Percentiles rank a stretch among this genome's conserved stretches.
These are phyloP conservation scores for Etheostoma perlongum DNA, from an alignment of 2,797 vertebrate species.

Conservation along the genomic window DNA sequence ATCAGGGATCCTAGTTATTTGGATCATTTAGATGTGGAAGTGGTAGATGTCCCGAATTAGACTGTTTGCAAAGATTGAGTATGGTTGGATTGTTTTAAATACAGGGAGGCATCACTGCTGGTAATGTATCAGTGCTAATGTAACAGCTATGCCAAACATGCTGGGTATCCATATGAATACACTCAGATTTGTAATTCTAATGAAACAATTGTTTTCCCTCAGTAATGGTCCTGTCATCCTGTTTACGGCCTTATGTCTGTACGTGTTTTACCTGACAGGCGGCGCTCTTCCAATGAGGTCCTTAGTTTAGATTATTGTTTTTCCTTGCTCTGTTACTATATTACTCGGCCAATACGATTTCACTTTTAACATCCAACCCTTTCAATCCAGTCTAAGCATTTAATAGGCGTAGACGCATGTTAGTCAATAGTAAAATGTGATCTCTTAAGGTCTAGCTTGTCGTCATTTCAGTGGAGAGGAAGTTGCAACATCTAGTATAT, in stretches of 20 bases:
- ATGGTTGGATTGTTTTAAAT: slow-evolving; percentile 47
- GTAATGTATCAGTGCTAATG: slow-evolving; percentile 51
- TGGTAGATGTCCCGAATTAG: slow-evolving; percentile 28
- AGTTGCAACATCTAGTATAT: slow-evolving; percentile 33
- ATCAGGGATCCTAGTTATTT: neutral
- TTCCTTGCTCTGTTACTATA: slow-evolving; percentile 10
- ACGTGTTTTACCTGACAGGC: neutral
- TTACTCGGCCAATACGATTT: slow-evolving; percentile 43
- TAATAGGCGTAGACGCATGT: neutral
- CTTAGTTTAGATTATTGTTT: slow-evolving; percentile 14
- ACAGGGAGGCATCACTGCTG: slow-evolving; percentile 29
- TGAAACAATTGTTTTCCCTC: slow-evolving; percentile 6
- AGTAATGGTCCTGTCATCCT: neutral
- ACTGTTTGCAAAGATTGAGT: slow-evolving; percentile 29
- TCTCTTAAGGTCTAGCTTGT: neutral
- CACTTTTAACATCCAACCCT: slow-evolving; percentile 8
- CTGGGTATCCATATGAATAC: slow-evolving; percentile 34
- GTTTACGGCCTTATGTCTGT: neutral
- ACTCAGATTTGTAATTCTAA: slow-evolving; percentile 19
- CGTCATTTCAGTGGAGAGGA: slow-evolving; percentile 11
- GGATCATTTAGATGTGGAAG: slow-evolving; percentile 7
- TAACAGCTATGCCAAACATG: slow-evolving; percentile 37
- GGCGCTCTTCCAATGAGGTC: slow-evolving; percentile 8
- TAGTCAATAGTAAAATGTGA: slow-evolving; percentile 9
- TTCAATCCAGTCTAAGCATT: slow-evolving; percentile 19